These are phyloP conservation scores for Todiramphus saurophagus DNA, from an alignment of 2,113 vertebrate genomes.

Conservation along the genomic window DNA sequence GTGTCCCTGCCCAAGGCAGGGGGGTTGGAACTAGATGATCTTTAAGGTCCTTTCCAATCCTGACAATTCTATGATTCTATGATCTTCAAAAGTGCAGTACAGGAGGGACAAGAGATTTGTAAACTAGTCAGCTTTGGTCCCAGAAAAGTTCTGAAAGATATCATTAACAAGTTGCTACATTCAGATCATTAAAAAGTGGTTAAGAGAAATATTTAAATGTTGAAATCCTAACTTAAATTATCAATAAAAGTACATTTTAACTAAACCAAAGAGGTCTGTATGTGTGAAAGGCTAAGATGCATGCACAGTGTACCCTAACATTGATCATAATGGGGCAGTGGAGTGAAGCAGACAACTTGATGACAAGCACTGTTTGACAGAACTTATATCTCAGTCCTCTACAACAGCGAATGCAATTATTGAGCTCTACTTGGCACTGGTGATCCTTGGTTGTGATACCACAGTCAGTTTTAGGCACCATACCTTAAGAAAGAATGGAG, in stretches of 20 bases:
- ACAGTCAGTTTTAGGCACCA: background rate
- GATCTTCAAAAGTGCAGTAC: no score
- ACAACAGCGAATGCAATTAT: background rate
- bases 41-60: no score
- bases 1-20: no score
- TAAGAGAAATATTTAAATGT: background rate
- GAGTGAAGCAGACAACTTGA: background rate
- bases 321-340: background rate
- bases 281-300: background rate
- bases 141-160: background rate
- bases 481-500: background rate
- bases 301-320: background rate
- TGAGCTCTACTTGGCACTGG: constrained; percentile 12
- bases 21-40: no score
- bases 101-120: background rate
- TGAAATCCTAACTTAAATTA: background rate
- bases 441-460: background rate
- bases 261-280: background rate
- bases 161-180: background rate
- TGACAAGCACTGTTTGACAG: background rate
- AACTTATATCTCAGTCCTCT: background rate
- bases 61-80: no score
- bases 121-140: background rate
- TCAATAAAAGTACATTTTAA: background rate
- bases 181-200: background rate